These are phyloP conservation scores for Sarcoramphus papa DNA, from an alignment of 2,797 vertebrate genomes.

Conservation along the genomic window DNA sequence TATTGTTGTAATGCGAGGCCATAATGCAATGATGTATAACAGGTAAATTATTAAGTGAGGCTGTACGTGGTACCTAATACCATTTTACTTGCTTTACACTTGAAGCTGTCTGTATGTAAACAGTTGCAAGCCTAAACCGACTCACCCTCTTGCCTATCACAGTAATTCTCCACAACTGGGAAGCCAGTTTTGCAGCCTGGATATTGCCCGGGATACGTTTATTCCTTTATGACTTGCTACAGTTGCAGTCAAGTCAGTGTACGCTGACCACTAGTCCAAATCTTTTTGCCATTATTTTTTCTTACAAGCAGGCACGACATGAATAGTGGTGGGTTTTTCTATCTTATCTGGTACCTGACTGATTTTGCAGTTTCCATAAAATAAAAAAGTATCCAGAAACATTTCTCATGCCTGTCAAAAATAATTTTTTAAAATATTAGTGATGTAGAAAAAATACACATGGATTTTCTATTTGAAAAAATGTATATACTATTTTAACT, in stretches of 20 bases:
- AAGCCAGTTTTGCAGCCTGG: background rate
- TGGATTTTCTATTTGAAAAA: background rate
- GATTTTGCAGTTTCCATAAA: background rate
- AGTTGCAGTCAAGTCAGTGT: background rate
- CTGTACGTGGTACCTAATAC: background rate
- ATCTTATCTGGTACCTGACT: background rate
- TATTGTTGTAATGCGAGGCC: background rate
- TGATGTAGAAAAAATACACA: background rate
- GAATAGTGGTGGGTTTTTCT: background rate
- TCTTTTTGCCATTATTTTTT: constrained; percentile 1
- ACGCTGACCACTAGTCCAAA: background rate
- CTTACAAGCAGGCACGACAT: background rate
- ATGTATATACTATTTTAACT: background rate
- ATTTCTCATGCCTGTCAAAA: background rate
- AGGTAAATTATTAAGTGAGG: background rate
- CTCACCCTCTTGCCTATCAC: background rate
- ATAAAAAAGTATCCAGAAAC: background rate
- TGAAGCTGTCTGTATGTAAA: background rate
- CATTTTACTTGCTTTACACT: background rate
- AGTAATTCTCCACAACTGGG: background rate
- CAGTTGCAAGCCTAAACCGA: background rate
- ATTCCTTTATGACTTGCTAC: background rate
- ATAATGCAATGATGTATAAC: fast-evolving
- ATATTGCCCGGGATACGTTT: background rate
- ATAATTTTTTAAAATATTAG: background rate